These are phyloP conservation scores for Pteronotus mesoamericanus DNA, from an alignment of 2,797 vertebrate genomes.

Conservation along the genomic window DNA sequence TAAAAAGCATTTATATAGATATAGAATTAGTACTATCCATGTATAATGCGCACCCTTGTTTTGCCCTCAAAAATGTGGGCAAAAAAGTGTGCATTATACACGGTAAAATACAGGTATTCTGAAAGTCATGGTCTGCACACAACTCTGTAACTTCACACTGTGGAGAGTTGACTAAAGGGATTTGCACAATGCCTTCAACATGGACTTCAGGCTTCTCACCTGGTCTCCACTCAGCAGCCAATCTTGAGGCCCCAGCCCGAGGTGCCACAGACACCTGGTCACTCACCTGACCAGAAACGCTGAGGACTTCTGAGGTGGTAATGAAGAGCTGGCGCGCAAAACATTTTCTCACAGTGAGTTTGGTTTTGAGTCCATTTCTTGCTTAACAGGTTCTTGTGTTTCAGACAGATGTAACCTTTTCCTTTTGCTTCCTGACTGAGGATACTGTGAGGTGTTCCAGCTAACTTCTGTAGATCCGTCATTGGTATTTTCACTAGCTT, in stretches of 20 bases:
- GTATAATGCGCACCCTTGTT: too few relatives aligned
- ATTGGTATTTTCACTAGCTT: background rate
- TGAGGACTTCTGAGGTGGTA: background rate
- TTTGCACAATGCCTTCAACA: background rate
- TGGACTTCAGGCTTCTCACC: constrained; percentile 24
- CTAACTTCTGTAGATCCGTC: background rate
- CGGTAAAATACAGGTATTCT: background rate
- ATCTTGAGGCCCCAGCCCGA: background rate
- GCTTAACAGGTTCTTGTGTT: constrained; percentile 7
- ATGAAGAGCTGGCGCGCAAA: background rate
- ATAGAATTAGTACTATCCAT: too few relatives aligned
- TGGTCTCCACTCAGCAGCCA: background rate
- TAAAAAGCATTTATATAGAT: too few relatives aligned
- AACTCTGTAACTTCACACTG: constrained; percentile 40
- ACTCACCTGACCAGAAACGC: background rate
- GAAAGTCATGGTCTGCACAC: constrained; percentile 44
- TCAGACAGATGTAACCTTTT: constrained; percentile 14
- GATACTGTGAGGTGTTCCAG: background rate
- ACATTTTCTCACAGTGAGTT: constrained; percentile 10
- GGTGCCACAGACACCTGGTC: background rate
- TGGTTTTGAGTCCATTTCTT: background rate
- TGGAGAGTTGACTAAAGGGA: constrained; percentile 39
- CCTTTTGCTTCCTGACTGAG: constrained; percentile 1
- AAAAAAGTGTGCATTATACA: too few relatives aligned
- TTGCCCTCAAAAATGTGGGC: too few relatives aligned